phyloP scores from a whole-genome alignment of 1,140 invertebrate species.

The Gyrodactylus bullatarudis region DNA sequence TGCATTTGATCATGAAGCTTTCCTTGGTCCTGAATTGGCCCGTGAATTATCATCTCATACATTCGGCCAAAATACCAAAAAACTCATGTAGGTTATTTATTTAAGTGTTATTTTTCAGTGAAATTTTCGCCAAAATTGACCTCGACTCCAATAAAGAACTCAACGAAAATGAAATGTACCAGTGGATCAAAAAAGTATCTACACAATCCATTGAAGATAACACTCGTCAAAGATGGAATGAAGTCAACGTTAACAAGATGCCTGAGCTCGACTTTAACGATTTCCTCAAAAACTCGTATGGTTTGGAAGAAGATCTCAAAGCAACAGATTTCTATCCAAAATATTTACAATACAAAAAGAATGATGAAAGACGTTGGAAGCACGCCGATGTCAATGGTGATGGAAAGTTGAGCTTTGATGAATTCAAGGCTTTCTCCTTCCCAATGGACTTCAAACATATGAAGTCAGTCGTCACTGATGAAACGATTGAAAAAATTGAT shows the following conservation, averaged over 20 bases:
- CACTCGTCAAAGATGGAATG: background rate
- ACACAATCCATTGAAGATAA: background rate
- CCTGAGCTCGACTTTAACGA: background rate
- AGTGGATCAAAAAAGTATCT: background rate
- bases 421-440: constrained; percentile 65
- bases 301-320: background rate
- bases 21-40: background rate
- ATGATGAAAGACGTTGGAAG: constrained; percentile 16
- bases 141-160: background rate
- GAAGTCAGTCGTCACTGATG: constrained; percentile 52
- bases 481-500: constrained; percentile 88
- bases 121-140: background rate
- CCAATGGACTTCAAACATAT: constrained; percentile 65
- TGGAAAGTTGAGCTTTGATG: constrained; percentile 27
- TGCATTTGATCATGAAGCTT: background rate
- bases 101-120: background rate
- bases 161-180: background rate
- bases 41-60: background rate
- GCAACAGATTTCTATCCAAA: background rate
- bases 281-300: background rate
- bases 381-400: constrained; percentile 16
- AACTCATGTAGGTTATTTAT: background rate
- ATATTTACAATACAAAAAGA: background rate
- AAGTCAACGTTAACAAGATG: background rate
- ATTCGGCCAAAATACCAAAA: background rate